These are phyloP conservation scores for Crematogaster levior DNA, from an alignment of 2,888 invertebrate species.

Conservation along the genomic window DNA sequence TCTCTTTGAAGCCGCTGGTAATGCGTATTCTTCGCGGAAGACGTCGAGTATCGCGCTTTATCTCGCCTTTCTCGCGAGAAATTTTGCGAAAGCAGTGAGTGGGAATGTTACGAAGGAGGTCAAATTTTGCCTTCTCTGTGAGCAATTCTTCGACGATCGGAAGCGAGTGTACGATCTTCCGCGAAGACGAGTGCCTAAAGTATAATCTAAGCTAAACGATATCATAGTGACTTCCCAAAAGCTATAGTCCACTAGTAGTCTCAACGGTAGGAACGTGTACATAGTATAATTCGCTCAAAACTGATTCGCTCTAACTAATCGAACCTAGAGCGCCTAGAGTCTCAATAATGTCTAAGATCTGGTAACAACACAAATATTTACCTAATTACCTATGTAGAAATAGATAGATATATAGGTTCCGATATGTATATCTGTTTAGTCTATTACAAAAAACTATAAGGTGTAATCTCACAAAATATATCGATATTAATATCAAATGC, in stretches of 20 bases:
- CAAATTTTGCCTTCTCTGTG: neutral
- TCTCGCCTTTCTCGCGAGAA: neutral
- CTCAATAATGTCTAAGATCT: constrained; percentile 73
- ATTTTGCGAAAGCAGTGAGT: constrained; percentile 6
- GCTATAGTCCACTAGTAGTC: constrained; percentile 80
- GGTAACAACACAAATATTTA: constrained; percentile 75
- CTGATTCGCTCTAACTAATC: constrained; percentile 82
- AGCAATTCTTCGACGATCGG: constrained; percentile 1
- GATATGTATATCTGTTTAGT: constrained; percentile 78
- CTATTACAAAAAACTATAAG: constrained; percentile 84
- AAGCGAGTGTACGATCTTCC: constrained; percentile 69
- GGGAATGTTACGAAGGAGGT: constrained; percentile 32
- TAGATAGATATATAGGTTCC: constrained; percentile 75
- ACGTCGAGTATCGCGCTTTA: constrained; percentile 51
- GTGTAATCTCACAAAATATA: constrained; percentile 84
- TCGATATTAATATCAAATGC: constrained; percentile 83
- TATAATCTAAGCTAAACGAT: constrained; percentile 82
- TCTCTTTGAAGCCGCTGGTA: constrained; percentile 81
- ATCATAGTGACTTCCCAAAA: constrained; percentile 80
- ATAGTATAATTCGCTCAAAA: constrained; percentile 79
- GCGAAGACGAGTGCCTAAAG: constrained; percentile 79
- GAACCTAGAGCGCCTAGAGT: constrained; percentile 81
- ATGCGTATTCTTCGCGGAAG: constrained; percentile 80
- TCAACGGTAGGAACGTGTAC: constrained; percentile 82
- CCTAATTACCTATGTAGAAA: constrained; percentile 76